Conservation (phyloP, 2,888 invertebrate species). For the Cataglyphis livida region DNA sequence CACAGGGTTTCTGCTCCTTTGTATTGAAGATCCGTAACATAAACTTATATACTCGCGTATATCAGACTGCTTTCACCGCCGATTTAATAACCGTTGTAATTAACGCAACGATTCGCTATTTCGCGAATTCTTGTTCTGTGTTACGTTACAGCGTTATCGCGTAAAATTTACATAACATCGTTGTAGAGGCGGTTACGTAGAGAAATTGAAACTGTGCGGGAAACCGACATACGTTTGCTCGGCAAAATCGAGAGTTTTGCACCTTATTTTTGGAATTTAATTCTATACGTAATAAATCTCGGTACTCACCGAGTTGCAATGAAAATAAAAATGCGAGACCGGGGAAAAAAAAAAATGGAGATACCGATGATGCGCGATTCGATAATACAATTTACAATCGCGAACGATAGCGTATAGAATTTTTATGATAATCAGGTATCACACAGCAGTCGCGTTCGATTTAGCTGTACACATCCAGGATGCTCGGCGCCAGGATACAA, state of each 20-base stretch:
- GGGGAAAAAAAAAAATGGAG: constrained; percentile 28
- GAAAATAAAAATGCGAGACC: constrained; percentile 21
- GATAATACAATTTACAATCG: constrained; percentile 84
- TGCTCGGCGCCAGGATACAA: constrained; percentile 69
- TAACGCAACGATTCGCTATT: constrained; percentile 44
- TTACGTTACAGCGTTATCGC: constrained; percentile 14
- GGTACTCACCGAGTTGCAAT: neutral
- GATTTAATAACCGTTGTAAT: constrained; percentile 34
- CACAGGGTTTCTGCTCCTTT: neutral
- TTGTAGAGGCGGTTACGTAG: neutral
- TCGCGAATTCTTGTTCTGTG: neutral
- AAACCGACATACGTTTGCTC: neutral
- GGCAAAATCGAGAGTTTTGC: neutral
- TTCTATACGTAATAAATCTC: constrained; percentile 14
- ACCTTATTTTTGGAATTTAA: neutral
- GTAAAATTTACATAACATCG: constrained; percentile 38
- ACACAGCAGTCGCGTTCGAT: constrained; percentile 76
- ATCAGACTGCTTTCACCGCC: constrained; percentile 29
- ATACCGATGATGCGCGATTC: constrained; percentile 74
- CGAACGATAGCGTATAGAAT: constrained; percentile 83
- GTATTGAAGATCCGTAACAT: constrained; percentile 11
- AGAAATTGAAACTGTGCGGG: neutral
- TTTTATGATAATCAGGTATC: constrained; percentile 85
- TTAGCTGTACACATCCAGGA: constrained; percentile 68
- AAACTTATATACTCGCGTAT: constrained; percentile 30